Evolutionary conservation across 2,113 vertebrate genomes (phyloP).

Genomic region (Genyomyrus donnyi): DNA sequence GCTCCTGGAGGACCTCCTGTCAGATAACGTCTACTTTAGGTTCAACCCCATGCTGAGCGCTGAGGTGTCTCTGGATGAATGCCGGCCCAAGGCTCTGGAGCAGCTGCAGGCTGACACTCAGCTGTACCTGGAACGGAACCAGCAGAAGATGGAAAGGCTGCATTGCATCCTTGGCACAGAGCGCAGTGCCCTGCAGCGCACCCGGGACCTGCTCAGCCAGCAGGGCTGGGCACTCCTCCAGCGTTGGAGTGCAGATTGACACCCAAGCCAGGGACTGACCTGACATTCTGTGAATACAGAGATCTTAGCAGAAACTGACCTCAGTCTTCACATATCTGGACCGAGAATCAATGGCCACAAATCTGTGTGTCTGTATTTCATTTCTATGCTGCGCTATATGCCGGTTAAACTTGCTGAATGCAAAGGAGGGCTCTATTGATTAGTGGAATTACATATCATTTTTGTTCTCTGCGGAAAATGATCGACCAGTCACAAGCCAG

Average conservation of each 20-base stretch:
- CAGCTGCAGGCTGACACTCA: slow-evolving; percentile 54
- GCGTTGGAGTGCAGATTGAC: slow-evolving; percentile 41
- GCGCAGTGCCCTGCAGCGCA: slow-evolving; percentile 40
- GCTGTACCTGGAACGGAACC: slow-evolving; percentile 58
- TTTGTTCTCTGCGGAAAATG: background rate
- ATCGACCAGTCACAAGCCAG: background rate
- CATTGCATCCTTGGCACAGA: slow-evolving; percentile 52
- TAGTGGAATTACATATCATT: background rate
- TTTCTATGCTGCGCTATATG: background rate
- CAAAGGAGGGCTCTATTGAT: background rate
- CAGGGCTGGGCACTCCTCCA: slow-evolving; percentile 57
- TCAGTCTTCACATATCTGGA: background rate
- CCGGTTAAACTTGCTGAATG: background rate
- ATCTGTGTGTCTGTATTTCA: background rate
- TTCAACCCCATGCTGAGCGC: slow-evolving; percentile 64
- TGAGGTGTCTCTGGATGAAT: slow-evolving; percentile 59
- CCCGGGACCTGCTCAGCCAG: slow-evolving; percentile 22
- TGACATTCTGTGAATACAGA: background rate
- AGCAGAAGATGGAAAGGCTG: slow-evolving; percentile 49
- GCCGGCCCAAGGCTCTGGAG: slow-evolving; percentile 45
- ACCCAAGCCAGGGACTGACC: background rate
- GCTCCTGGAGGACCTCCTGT: slow-evolving; percentile 57
- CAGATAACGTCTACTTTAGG: slow-evolving; percentile 59
- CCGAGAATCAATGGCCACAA: background rate
- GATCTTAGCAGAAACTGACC: background rate